Base-by-base conservation (phyloP, 2,113 vertebrate species). In the Jaculus jaculus region DNA sequence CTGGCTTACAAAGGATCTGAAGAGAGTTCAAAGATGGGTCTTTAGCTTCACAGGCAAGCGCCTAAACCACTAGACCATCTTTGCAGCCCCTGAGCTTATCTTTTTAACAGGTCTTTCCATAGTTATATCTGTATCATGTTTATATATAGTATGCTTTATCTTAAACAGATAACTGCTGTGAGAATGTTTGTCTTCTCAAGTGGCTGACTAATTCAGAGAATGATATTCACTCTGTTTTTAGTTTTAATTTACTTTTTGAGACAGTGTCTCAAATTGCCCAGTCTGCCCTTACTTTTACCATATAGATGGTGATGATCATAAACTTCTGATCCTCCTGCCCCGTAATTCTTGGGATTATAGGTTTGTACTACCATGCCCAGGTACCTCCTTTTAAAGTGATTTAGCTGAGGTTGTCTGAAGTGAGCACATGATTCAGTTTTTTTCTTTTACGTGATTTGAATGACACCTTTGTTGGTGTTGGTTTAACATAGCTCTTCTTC, bases 321-420 rank as follows among this genome's bases (percentile, higher is more conserved):
- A 54, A 54, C 54, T 54, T 54, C 54, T 54, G 54, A 54, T 54
- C 54, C 15, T 54, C 54, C 54, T 54, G 54, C 54, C 54, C 11
- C 54, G 7, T 54, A 54, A 15, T 7, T 51, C 51, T 12, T 51
- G 54, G 54, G 54, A 54, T 54, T 54, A 54, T 16, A 54, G 54
- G 54, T 16, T 54, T 54, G 54, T 16, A 54, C 54, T 54, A 54
- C 54, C 54, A 54, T 54, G 54, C 54, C 15, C 54, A 54, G 54
- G 15, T 54, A 15, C 15, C 54, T 54, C 54, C 54, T 18, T 24
- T 61, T 32, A 30, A 68, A 69, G 84, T 30, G 54, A 66, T 94
- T 92, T 94, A 18, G 8, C 47, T 51, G 28, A 84, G 30, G 61
- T 71, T 89, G 51, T 91, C 87, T 60, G 24, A 95, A 89, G 28